Evolutionary conservation across 2,888 invertebrate genomes (phyloP).

Genomic region (Druceiella hillmani): DNA sequence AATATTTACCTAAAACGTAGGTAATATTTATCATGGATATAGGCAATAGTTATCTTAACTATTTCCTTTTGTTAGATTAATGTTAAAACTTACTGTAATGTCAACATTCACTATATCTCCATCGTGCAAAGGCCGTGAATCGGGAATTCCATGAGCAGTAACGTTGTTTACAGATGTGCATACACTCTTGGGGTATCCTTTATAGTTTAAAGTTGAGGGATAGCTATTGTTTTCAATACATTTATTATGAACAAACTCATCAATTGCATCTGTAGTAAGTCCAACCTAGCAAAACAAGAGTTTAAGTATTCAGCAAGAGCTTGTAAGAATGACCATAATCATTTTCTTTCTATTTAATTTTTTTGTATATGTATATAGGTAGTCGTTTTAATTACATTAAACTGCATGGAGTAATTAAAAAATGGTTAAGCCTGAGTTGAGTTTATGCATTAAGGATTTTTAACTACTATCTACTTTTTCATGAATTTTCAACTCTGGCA

Average conservation of each 20-base stretch:
- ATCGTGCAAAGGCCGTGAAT: conserved; percentile 67
- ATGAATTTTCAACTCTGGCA: no score
- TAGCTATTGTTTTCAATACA: conserved; percentile 71
- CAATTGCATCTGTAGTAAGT: conserved; percentile 79
- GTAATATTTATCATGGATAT: no score
- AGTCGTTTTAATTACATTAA: no score
- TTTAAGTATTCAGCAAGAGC: no score
- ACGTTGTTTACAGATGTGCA: conserved; percentile 92
- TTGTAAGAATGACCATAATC: conserved; percentile 6
- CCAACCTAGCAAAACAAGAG: conserved; percentile 61
- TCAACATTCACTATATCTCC: conserved; percentile 92
- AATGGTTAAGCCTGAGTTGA: no score
- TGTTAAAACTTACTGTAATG: conserved; percentile 65
- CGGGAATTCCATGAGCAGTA: conserved; percentile 91
- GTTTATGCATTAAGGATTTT: no score
- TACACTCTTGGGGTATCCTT: conserved; percentile 80
- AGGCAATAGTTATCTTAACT: not conserved
- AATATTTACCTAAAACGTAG: no score
- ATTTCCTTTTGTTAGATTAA: not conserved
- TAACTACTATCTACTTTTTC: no score
- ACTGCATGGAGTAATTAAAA: conserved; percentile 4
- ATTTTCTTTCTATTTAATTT: conserved; percentile 12
- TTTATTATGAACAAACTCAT: conserved; percentile 65
- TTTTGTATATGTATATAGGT: conserved; percentile 10
- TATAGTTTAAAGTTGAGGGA: conserved; percentile 85